These are phyloP conservation scores for Caenorhabditis auriculariae DNA, from an alignment of 2,888 invertebrate species.

Conservation along the genomic window DNA sequence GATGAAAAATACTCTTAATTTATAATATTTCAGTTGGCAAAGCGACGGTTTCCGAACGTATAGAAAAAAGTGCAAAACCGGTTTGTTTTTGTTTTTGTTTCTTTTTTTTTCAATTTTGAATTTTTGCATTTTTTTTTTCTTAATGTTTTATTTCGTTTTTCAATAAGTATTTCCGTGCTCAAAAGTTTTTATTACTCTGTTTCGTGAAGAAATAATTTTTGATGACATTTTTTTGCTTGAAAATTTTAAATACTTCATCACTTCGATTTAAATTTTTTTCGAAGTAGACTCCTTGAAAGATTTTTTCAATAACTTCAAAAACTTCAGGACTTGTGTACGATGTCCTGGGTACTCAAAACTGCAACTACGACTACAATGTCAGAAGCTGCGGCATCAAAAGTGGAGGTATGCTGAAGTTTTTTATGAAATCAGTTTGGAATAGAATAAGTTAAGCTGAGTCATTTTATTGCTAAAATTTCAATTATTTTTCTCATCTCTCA, in stretches of 20 bases:
- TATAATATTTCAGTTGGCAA: slow-evolving; percentile 44
- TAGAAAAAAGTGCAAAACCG: slow-evolving; percentile 54
- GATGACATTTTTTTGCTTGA: neutral
- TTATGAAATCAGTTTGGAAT: too few relatives aligned
- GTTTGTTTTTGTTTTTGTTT: slow-evolving; percentile 1
- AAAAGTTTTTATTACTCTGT: too few relatives aligned
- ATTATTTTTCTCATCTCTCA: too few relatives aligned
- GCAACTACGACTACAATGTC: slow-evolving; percentile 63
- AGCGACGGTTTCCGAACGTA: slow-evolving; percentile 61
- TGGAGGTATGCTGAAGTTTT: slow-evolving; percentile 17
- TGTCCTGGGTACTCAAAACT: slow-evolving; percentile 62
- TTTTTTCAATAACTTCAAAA: neutral
- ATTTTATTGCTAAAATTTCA: too few relatives aligned
- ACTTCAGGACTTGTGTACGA: slow-evolving; percentile 58
- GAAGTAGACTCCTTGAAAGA: neutral
- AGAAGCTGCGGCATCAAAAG: slow-evolving; percentile 51
- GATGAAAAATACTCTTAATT: neutral
- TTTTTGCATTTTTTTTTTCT: neutral
- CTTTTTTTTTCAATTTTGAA: neutral
- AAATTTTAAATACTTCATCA: neutral
- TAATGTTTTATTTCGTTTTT: too few relatives aligned
- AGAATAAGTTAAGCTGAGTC: too few relatives aligned
- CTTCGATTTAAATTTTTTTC: neutral
- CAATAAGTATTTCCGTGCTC: too few relatives aligned
- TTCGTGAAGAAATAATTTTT: neutral